These are phyloP conservation scores for Morpho helenor DNA, from an alignment of 2,888 invertebrate species.

Conservation along the genomic window DNA sequence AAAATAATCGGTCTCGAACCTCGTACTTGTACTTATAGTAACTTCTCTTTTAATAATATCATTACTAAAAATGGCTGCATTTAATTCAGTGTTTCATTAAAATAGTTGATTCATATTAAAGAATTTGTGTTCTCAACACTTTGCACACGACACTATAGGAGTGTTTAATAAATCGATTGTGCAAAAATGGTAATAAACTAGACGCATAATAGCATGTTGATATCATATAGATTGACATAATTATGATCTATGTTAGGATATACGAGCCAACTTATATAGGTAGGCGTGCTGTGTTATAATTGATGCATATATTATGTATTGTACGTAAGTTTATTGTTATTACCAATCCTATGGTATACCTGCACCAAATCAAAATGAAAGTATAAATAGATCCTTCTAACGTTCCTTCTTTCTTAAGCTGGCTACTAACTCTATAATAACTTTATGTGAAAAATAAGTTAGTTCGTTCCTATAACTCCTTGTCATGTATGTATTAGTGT, in stretches of 20 bases:
- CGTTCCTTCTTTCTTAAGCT: too few relatives aligned
- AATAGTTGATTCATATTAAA: not conserved
- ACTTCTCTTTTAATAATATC: too few relatives aligned
- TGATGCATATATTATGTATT: not conserved
- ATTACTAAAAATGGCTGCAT: too few relatives aligned
- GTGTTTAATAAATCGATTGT: slow-evolving; percentile 7
- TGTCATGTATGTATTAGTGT: too few relatives aligned
- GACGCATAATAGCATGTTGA: slow-evolving; percentile 26
- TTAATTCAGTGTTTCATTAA: not conserved
- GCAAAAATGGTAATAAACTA: slow-evolving; percentile 14
- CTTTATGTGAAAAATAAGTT: too few relatives aligned
- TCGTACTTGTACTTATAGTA: too few relatives aligned
- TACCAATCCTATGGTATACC: too few relatives aligned
- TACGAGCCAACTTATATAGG: slow-evolving; percentile 1
- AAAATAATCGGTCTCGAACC: too few relatives aligned
- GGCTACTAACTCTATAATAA: too few relatives aligned
- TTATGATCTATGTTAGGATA: slow-evolving; percentile 15
- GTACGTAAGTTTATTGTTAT: not conserved
- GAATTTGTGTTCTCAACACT: slow-evolving; percentile 6
- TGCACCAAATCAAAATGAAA: not conserved
- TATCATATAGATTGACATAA: slow-evolving; percentile 13
- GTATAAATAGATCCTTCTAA: too few relatives aligned
- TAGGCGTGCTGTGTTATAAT: not conserved
- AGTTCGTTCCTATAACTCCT: too few relatives aligned
- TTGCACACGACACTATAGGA: slow-evolving; percentile 24